Evolutionary conservation across 2,888 invertebrate species (phyloP), one percentile per base, ranked within the genome.

Genomic region (Archaeoteleia sp.): DNA sequence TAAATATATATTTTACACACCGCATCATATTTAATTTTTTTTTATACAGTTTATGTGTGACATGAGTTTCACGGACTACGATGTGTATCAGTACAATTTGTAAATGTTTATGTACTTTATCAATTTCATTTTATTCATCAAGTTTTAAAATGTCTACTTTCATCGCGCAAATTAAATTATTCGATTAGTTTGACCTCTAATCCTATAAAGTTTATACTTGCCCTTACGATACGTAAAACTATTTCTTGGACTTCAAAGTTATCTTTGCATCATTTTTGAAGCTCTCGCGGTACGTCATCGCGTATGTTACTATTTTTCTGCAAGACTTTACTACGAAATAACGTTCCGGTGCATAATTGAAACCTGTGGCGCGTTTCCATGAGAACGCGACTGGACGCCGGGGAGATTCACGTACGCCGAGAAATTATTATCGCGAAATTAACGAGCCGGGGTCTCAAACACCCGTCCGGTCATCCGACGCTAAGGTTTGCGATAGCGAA

Each of bases 381-480:
- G 35, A 45, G 23, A 9, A n/a, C 7, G 27, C 51, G 55, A 51
- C 55, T 57, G 55, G 39, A 57, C 53, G 53, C 29, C 55, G 34
- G n/a, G 40, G 35, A 61, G 55, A 51, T 67, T 67, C 67, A 61
- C 61, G 61, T 60, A 61, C 61, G 49, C 51, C 55, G 46, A 61
- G 55, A 67, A 67, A 67, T 67, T 67, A 67, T 67, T 61, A 61
- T 46, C 67, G 51, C 55, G 46, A 61, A 67, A 67, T 67, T 61
- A 67, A 67, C 57, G 55, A 61, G 61, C 67, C 1, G 17, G 35
- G 46, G 46, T 67, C 29, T 40, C 45, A 34, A 40, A 45, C 48
- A 55, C 48, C 54, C 43, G 49, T 37, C 43, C 30, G 54, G 53
- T 58, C 57, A 54, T 34, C 30, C 39, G 45, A 51, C 45, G 45